A percentile compares a stretch with the other conserved stretches of the same genome.
These are phyloP conservation scores for Tenodera sinensis DNA, from an alignment of 2,888 invertebrate species.

Conservation along the genomic window DNA sequence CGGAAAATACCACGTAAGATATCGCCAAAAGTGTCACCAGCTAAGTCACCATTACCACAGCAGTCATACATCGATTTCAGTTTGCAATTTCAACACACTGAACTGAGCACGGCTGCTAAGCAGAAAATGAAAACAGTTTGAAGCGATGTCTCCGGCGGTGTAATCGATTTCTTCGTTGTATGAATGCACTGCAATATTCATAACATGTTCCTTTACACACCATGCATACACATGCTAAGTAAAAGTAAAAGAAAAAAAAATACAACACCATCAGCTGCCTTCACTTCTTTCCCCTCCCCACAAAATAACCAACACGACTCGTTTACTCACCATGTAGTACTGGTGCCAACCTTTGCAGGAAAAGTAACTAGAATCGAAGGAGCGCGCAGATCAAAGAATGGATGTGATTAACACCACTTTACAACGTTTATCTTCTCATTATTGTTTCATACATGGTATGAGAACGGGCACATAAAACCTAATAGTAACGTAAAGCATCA, in stretches of 20 bases:
- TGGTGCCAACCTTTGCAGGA: neutral
- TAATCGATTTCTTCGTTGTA: neutral
- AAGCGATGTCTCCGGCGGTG: neutral
- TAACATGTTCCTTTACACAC: neutral
- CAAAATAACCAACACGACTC: neutral
- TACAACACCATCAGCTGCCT: neutral
- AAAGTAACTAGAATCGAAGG: neutral
- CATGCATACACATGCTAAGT: neutral
- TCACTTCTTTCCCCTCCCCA: neutral
- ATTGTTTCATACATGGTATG: no score
- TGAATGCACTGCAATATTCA: neutral
- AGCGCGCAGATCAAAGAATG: neutral
- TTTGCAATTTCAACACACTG: neutral
- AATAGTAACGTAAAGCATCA: no score
- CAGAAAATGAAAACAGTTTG: neutral
- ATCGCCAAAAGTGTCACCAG: conserved; percentile 10
- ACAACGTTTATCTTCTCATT: neutral
- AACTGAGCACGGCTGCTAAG: neutral
- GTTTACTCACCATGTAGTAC: neutral
- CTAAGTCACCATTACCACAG: conserved; percentile 27
- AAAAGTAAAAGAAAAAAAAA: neutral
- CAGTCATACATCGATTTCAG: conserved; percentile 28
- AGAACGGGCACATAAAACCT: no score
- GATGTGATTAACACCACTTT: neutral
- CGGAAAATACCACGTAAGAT: conserved; percentile 2